Conservation (phyloP, 2,113 vertebrate genomes). For the Macquaria ambigua region DNA sequence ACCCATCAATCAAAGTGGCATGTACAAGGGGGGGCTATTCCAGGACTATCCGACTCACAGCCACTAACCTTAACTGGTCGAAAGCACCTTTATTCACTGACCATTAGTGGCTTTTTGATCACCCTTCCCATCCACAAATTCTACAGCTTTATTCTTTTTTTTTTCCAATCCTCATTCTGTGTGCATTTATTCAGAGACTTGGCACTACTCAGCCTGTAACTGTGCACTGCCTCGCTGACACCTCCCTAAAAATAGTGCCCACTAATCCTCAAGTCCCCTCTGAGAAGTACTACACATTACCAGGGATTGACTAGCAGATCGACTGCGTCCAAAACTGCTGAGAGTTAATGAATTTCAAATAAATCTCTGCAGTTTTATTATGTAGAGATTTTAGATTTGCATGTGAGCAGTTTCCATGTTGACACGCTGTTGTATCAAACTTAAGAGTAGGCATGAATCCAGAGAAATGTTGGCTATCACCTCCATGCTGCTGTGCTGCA, state of each 20-base stretch:
- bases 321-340: neutral
- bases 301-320: constrained; percentile 21
- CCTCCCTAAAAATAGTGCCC: constrained; percentile 82
- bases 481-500: constrained; percentile 62
- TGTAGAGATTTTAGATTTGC: neutral
- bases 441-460: constrained; percentile 5
- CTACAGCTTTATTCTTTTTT: neutral
- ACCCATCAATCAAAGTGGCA: constrained; percentile 48
- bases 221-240: constrained; percentile 69
- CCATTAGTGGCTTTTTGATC: constrained; percentile 37
- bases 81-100: constrained; percentile 32
- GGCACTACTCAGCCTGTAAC: constrained; percentile 53
- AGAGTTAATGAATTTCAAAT: neutral
- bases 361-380: neutral
- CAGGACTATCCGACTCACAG: constrained; percentile 34
- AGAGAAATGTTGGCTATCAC: constrained; percentile 30
- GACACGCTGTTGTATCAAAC: neutral
- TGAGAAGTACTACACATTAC: constrained; percentile 55
- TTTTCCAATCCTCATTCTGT: constrained; percentile 43
- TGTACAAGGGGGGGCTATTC: constrained; percentile 33
- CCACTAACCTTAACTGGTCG: constrained; percentile 11
- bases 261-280: constrained; percentile 67
- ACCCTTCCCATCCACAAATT: neutral
- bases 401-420: neutral
- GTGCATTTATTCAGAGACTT: constrained; percentile 68